Base-by-base conservation (phyloP, 2,113 vertebrate species). In the Ellobius talpinus region DNA sequence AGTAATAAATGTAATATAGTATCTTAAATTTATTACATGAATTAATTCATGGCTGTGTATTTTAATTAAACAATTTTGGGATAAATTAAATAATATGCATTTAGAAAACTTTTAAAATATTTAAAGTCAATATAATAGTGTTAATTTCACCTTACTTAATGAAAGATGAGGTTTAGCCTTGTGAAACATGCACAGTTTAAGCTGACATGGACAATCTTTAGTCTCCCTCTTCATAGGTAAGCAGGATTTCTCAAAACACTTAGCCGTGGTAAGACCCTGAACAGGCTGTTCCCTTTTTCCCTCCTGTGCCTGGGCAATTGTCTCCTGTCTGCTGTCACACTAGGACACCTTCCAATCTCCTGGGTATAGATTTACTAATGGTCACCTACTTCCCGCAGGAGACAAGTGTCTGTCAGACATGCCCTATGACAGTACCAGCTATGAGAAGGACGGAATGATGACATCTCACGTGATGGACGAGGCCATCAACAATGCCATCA, bases 401-500 rank as follows among this genome's bases (percentile, higher is more conserved):
- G 99, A 99, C 89, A 99, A 99, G 95, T 99, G 99, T 92, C 98
- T 99, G 92, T 98, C 99, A 0, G 99, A 99, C 88, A 98, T 99
- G 88, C 99, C 99, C 11, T 99, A 99, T 0, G 99, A 99, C 42
- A 97, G 98, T 52, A 58, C 98, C 65, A 98, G 96, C 97, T 99
- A 98, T 3, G 99, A 99, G 98, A 99, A 99, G 97, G 99, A 98
- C 0, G 99, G 99, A 76, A 98, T 99, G 91, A 99, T 99, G 98
- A 99, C 99, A 97, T 99, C 99, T 0, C 99, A 99, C 0, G 99
- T 99, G 93, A 99, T 99, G 23, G 99, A 99, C 98, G 99, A 99
- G 98, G 99, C 99, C 98, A 99, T 99, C 98, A 99, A 99, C 98
- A 99, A 99, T 0, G 99, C 99, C 98, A 99, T 99, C 98, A 99